phyloP scores from a whole-genome alignment of 2,113 vertebrate genomes.

The Melozone crissalis region DNA sequence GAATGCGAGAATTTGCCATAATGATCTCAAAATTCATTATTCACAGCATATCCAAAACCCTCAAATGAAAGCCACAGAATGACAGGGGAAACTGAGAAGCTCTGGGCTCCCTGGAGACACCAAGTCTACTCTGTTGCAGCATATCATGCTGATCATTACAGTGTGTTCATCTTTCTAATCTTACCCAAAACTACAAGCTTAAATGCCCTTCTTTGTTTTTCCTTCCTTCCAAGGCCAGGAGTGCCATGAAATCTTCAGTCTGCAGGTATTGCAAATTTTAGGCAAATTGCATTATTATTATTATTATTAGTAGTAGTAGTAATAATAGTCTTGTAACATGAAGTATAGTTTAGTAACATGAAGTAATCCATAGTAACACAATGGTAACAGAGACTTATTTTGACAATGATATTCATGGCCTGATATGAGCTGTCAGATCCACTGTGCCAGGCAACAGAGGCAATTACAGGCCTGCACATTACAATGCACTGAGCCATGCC shows the following conservation, averaged over 20 bases:
- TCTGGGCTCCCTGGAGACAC: not conserved
- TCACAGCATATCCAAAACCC: not conserved
- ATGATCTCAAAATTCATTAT: not conserved
- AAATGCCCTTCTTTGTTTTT: not conserved
- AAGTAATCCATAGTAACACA: not conserved
- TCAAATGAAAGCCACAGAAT: not conserved
- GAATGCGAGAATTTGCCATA: not conserved
- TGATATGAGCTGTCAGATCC: not conserved
- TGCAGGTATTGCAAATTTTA: not conserved
- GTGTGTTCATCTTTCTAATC: not conserved
- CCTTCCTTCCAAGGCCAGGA: not conserved
- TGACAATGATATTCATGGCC: not conserved
- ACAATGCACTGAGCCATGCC: accelerated
- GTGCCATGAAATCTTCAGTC: not conserved
- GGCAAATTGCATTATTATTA: not conserved
- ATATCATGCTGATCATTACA: not conserved
- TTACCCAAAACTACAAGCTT: not conserved
- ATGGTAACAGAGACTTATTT: not conserved
- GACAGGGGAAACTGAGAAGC: not conserved
- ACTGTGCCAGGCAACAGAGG: not conserved
- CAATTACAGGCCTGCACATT: accelerated
- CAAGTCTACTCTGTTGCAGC: not conserved
- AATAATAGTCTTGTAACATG: too few species aligned
- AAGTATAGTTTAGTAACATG: not conserved
- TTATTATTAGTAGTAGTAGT: not conserved